Conservation (phyloP, 2,113 vertebrate genomes). For the Psittacara wagleri region DNA sequence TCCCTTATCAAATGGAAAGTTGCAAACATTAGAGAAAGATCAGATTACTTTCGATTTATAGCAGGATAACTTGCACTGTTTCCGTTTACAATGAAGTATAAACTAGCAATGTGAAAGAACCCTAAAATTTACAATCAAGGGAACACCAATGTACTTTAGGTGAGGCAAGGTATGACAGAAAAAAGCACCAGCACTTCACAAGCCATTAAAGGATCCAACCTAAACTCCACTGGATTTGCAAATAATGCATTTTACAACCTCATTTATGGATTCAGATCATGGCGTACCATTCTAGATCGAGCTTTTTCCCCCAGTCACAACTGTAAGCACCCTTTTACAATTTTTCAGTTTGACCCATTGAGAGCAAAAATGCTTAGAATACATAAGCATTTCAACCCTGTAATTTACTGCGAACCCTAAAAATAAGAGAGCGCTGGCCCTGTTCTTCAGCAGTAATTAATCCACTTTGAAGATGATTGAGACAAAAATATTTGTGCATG, state of each 20-base stretch:
- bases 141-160: not conserved
- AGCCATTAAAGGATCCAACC: not conserved
- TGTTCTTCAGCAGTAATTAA: not conserved
- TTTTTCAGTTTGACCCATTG: not conserved
- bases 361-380: not conserved
- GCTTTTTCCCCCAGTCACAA: not conserved
- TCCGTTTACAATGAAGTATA: not conserved
- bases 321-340: not conserved
- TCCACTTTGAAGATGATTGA: not conserved
- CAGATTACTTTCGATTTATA: not conserved
- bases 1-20: not conserved
- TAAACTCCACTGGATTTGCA: not conserved
- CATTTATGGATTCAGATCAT: not conserved
- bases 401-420: not conserved
- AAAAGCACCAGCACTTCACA: not conserved
- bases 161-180: not conserved
- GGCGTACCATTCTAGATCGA: not conserved
- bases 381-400: not conserved
- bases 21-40: not conserved
- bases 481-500: not conserved
- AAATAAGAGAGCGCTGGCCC: not conserved
- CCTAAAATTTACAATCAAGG: not conserved
- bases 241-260: not conserved
- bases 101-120: not conserved
- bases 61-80: not conserved